phyloP scores from a whole-genome alignment of 2,797 vertebrate species.

The Scyliorhinus canicula region DNA sequence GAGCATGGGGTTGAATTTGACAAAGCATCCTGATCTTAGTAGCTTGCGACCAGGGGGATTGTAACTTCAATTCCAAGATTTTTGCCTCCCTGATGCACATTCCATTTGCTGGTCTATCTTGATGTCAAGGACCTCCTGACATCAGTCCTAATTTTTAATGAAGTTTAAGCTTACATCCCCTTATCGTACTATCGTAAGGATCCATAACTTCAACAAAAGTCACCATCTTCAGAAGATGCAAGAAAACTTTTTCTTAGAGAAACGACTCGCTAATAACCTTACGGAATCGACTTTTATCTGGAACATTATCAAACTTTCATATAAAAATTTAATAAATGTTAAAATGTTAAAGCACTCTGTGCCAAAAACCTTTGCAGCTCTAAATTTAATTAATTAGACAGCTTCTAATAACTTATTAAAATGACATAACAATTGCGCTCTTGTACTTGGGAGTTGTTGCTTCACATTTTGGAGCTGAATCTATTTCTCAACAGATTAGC shows the following conservation, averaged over 20 bases:
- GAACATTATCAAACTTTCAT: not conserved
- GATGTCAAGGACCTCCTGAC: not conserved
- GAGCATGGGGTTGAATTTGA: not conserved
- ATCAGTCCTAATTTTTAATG: not conserved
- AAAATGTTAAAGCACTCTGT: conserved; percentile 2
- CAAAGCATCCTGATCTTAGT: not conserved
- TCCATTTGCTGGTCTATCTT: not conserved
- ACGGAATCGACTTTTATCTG: not conserved
- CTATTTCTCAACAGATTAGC: not conserved
- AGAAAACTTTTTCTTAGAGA: too few relatives aligned
- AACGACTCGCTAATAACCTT: not conserved
- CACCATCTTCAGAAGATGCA: not conserved
- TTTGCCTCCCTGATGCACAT: not conserved
- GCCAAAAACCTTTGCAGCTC: not conserved
- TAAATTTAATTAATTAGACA: not conserved
- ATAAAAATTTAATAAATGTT: not conserved
- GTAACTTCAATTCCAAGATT: not conserved
- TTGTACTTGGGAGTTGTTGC: not conserved
- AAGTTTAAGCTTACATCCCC: not conserved
- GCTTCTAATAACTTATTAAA: not conserved
- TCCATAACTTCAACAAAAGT: too few relatives aligned
- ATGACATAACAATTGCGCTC: not conserved
- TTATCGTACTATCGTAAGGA: not conserved
- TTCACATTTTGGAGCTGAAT: not conserved
- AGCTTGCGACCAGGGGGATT: not conserved